phyloP scores from a whole-genome alignment of 1,140 invertebrate species.

The Dreissena polymorpha region DNA sequence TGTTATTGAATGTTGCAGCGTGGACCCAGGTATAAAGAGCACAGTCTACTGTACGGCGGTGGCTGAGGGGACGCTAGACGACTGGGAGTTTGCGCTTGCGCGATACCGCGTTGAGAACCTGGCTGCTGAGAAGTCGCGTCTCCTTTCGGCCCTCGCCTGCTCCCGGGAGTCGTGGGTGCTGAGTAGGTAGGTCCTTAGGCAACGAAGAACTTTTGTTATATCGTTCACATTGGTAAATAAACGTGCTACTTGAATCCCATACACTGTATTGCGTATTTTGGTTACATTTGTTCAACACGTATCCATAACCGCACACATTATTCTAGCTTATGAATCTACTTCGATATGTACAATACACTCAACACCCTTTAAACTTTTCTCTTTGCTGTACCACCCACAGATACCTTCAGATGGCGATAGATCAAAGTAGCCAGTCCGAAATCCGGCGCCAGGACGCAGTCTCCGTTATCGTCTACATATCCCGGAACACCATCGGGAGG shows the following conservation, averaged over 20 bases:
- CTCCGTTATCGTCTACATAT: conserved; percentile 80
- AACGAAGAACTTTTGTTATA: not conserved
- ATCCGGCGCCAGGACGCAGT: conserved; percentile 86
- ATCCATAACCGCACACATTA: not conserved
- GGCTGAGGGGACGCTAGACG: conserved; percentile 85
- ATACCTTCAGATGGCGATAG: conserved; percentile 53
- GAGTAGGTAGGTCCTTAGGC: conserved; percentile 45
- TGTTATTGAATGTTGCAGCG: conserved; percentile 59
- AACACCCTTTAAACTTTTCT: too few relatives aligned
- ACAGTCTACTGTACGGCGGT: conserved; percentile 87
- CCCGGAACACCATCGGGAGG: conserved; percentile 85
- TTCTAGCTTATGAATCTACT: not conserved
- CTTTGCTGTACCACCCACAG: conserved; percentile 2
- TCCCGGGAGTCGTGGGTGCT: conserved; percentile 56
- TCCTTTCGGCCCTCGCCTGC: conserved; percentile 53
- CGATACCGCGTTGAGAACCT: conserved; percentile 53
- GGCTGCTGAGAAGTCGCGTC: conserved; percentile 54
- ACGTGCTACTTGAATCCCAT: not conserved
- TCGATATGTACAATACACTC: too few relatives aligned
- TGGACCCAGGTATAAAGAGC: conserved; percentile 86
- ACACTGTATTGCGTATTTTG: not conserved
- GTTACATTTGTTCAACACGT: not conserved
- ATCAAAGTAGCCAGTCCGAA: conserved; percentile 84
- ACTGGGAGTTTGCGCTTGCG: conserved; percentile 88
- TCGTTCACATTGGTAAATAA: not conserved